phyloP scores from a whole-genome alignment of 2,888 invertebrate genomes.

The Caradrina clavipalpis region DNA sequence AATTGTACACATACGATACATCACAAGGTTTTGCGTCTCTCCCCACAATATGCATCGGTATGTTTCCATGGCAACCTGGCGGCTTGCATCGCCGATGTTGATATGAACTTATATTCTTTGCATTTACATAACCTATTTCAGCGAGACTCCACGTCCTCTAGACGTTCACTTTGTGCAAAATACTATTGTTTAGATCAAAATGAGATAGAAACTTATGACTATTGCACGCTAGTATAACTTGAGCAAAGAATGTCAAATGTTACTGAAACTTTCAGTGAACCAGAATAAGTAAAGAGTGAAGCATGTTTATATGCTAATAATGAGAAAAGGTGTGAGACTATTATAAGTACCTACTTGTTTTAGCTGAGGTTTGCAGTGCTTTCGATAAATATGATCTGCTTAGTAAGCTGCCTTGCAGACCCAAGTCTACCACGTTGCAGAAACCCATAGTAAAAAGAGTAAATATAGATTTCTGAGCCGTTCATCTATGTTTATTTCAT shows the following conservation, averaged over 20 bases:
- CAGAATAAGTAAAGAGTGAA: background rate
- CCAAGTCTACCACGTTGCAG: too few relatives aligned
- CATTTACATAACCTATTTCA: slow-evolving; percentile 84
- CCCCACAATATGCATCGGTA: slow-evolving; percentile 52
- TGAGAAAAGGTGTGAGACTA: background rate
- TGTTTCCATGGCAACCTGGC: slow-evolving; percentile 75
- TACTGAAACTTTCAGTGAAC: background rate
- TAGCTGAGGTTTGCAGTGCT: background rate
- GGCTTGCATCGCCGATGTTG: slow-evolving; percentile 78
- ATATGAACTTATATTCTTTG: slow-evolving; percentile 82
- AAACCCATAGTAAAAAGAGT: background rate
- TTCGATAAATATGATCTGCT: background rate
- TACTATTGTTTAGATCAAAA: slow-evolving; percentile 57
- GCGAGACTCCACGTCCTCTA: slow-evolving; percentile 64
- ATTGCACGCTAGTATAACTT: slow-evolving; percentile 20
- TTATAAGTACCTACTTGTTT: background rate
- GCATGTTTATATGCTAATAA: background rate
- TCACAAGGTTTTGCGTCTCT: background rate
- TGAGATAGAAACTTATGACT: slow-evolving; percentile 50
- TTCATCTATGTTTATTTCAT: background rate
- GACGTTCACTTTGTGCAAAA: slow-evolving; percentile 54
- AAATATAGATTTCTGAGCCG: background rate
- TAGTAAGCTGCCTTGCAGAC: background rate
- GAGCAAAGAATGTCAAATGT: slow-evolving; percentile 10
- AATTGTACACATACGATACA: too few relatives aligned